phyloP scores from a whole-genome alignment of 23 tunicate genomes.

The Corella eumyota region DNA sequence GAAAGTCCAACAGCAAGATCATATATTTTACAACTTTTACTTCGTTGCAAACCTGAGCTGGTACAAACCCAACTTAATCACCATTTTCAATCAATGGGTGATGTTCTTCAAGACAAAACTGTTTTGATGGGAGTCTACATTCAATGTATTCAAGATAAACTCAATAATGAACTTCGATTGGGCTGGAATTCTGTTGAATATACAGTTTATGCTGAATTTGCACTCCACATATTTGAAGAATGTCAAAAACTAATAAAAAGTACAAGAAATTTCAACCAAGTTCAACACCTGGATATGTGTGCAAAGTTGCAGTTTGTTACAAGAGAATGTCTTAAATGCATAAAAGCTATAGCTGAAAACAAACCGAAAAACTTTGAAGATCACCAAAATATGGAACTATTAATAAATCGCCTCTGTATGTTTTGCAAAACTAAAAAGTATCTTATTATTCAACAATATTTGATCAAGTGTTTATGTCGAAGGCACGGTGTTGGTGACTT shows the following conservation, averaged over 20 bases:
- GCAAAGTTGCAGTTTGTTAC: constrained; percentile 10
- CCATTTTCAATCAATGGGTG: constrained; percentile 5
- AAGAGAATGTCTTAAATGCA: too few relatives aligned
- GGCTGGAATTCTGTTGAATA: too few relatives aligned
- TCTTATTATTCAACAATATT: too few relatives aligned
- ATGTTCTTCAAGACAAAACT: constrained; percentile 8
- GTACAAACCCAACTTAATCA: constrained; percentile 14
- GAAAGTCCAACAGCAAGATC: constrained; percentile 18
- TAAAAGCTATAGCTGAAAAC: too few relatives aligned
- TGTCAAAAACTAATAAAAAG: neutral
- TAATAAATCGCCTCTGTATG: too few relatives aligned
- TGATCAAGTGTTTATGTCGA: too few relatives aligned
- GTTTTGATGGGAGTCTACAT: constrained; percentile 19
- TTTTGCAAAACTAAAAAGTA: too few relatives aligned
- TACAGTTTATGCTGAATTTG: constrained; percentile 3
- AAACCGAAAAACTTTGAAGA: too few relatives aligned
- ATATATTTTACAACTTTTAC: constrained; percentile 38
- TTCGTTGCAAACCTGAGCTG: constrained; percentile 14
- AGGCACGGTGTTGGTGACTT: too few relatives aligned
- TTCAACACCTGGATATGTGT: constrained; percentile 14
- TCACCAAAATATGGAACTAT: too few relatives aligned
- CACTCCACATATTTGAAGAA: neutral
- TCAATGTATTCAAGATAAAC: constrained; percentile 18
- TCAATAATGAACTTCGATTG: constrained; percentile 6
- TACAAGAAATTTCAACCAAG: neutral